phyloP scores from a whole-genome alignment of 2,888 invertebrate species.

The Drosophila infuscata region DNA sequence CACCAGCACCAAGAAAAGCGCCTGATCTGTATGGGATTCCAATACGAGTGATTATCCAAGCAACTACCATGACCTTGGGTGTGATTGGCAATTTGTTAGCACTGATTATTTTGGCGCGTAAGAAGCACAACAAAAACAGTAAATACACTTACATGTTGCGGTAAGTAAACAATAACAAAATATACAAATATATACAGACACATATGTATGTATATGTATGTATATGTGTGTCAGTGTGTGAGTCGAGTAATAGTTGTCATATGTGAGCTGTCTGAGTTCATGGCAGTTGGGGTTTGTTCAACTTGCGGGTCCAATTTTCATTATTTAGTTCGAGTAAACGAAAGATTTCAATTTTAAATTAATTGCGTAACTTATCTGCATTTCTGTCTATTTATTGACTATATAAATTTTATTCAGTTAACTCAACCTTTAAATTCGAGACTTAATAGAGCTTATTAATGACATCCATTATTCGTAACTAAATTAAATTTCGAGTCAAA shows the following conservation, averaged over 20 bases:
- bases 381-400: too few species aligned
- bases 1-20: background rate
- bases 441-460: background rate
- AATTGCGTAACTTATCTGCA: too few species aligned
- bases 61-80: slow-evolving; percentile 88
- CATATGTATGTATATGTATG: too few species aligned
- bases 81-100: slow-evolving; percentile 92
- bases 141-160: slow-evolving; percentile 91
- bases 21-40: slow-evolving; percentile 61
- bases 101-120: slow-evolving; percentile 89
- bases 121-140: slow-evolving; percentile 90
- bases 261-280: slow-evolving; percentile 50
- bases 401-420: background rate
- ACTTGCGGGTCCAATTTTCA: slow-evolving; percentile 56
- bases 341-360: slow-evolving; percentile 26
- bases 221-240: slow-evolving; percentile 4
- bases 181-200: background rate
- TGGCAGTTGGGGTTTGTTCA: slow-evolving; percentile 74
- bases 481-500: background rate
- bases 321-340: slow-evolving; percentile 19
- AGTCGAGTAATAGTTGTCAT: slow-evolving; percentile 43
- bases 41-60: slow-evolving; percentile 72
- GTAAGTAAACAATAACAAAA: slow-evolving; percentile 69
- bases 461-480: background rate
- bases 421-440: background rate